Evolutionary conservation across 2,888 invertebrate species (phyloP).

Genomic region (Boloria euphrosyne): DNA sequence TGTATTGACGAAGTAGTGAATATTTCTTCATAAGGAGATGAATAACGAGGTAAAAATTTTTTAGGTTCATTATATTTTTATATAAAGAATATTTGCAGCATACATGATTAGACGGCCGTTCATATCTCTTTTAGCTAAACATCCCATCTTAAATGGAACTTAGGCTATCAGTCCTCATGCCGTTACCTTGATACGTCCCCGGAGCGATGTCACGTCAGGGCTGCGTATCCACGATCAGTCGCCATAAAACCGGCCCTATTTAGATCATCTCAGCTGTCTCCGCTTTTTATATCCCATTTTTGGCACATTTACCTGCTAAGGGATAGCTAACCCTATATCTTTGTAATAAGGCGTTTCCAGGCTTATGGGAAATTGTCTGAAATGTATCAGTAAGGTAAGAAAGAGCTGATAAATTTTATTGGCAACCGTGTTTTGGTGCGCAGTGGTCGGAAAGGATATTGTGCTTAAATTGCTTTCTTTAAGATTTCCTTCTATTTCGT

Average conservation of each 20-base stretch:
- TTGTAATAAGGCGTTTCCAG: constrained; percentile 3
- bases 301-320: background rate
- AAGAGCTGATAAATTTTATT: constrained; percentile 69
- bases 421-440: constrained; percentile 26
- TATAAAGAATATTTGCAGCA: background rate
- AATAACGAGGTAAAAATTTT: no score
- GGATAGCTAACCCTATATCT: background rate
- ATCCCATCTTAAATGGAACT: constrained; percentile 8
- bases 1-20: no score
- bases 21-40: no score
- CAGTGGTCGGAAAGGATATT: background rate
- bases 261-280: constrained; percentile 68
- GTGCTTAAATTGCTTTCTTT: background rate
- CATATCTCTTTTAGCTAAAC: constrained; percentile 7
- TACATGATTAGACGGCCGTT: background rate
- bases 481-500: constrained; percentile 4
- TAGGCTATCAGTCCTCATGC: constrained; percentile 17
- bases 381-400: constrained; percentile 50
- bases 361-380: constrained; percentile 22
- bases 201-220: constrained; percentile 38
- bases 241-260: constrained; percentile 69
- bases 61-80: no score
- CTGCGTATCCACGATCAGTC: constrained; percentile 56
- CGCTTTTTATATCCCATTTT: constrained; percentile 36
- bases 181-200: constrained; percentile 41